Base-by-base conservation (phyloP, 30 jellyfish, hydroid and myxozoan species). In the Aurelia aurita region DNA sequence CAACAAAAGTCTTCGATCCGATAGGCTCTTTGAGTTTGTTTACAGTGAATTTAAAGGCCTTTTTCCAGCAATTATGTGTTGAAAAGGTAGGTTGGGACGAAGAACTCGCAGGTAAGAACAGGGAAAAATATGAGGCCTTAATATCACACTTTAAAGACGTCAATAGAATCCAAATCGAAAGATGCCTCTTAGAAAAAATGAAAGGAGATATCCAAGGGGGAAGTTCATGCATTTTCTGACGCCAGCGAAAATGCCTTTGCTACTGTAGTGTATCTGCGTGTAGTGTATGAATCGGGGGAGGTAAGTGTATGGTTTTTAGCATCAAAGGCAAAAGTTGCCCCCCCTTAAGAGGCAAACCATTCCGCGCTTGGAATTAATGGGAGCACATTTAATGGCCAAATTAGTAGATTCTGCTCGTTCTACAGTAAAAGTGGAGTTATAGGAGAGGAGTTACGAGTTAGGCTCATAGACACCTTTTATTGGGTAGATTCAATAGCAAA, bases 241-340 rank as follows among this genome's bases (percentile, higher is more conserved):
- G 88, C 94, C 5, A 84, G 94, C 55, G 82, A 68, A 55, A 65
- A 63, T 59, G 84, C 81, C 51, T 90, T 63, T 25, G 91, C 87
- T 3, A 53, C 89, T 29, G 91, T 83, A 15, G 96, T 84, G 20
- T 74, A 90, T 70, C 45, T 90, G 35, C 66, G 96, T 3, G 61
- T 69, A 9, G 79, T 54, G 10, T 71, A 82, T 58, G 79, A 74
- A 16, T 27, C 89, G 27, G 96, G 89, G 28, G 86, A 86, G 31
- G 90, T 90, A 10, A 29, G 32, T 5, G 67, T 71, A 16, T 29
- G 31, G 4, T 84, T 90, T 25, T 32, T 84, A 13, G 79, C 90
- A 8, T 85, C 97, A 19, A 90, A 90, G 61, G 63, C 96, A 16
- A 90, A 77, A 51, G 97, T 90, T 5, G 86, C 95, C 20, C 97